A percentile compares a stretch with the other conserved stretches of the same genome.
Evolutionary conservation across 2,797 vertebrate genomes (phyloP).

Genomic region (Erpetoichthys calabaricus): DNA sequence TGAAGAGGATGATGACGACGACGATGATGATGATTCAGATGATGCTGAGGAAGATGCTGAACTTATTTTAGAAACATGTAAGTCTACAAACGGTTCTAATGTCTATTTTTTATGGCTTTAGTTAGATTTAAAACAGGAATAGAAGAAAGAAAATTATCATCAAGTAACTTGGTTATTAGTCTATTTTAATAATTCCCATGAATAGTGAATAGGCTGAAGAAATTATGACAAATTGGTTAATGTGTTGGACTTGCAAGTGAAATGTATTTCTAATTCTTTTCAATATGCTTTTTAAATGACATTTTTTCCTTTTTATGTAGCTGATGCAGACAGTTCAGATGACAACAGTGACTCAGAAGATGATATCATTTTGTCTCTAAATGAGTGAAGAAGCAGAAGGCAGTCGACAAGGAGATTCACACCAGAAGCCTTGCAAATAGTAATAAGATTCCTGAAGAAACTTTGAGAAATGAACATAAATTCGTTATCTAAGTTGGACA

Average conservation of each 20-base stretch:
- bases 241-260: background rate
- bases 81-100: slow-evolving; percentile 30
- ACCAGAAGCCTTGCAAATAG: no score
- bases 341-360: slow-evolving; percentile 91
- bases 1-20: slow-evolving; percentile 58
- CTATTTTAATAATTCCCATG: no score
- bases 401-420: background rate
- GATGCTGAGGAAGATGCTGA: slow-evolving; percentile 65
- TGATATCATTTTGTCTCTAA: slow-evolving; percentile 90
- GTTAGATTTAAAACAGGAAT: background rate
- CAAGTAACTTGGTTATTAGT: no score
- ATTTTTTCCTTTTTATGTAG: slow-evolving; percentile 23
- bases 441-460: no score
- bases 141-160: no score
- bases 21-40: slow-evolving; percentile 36
- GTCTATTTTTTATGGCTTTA: background rate
- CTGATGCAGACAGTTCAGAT: slow-evolving; percentile 82
- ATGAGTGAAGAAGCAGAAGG: slow-evolving; percentile 39
- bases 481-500: no score
- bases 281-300: slow-evolving; percentile 15
- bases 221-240: slow-evolving; percentile 2
- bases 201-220: slow-evolving; percentile 22
- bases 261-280: slow-evolving; percentile 18
- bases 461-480: no score
- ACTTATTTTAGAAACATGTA: slow-evolving; percentile 81